Base-by-base conservation (phyloP, 2,888 invertebrate species). In the Watsonalla cultraria region DNA sequence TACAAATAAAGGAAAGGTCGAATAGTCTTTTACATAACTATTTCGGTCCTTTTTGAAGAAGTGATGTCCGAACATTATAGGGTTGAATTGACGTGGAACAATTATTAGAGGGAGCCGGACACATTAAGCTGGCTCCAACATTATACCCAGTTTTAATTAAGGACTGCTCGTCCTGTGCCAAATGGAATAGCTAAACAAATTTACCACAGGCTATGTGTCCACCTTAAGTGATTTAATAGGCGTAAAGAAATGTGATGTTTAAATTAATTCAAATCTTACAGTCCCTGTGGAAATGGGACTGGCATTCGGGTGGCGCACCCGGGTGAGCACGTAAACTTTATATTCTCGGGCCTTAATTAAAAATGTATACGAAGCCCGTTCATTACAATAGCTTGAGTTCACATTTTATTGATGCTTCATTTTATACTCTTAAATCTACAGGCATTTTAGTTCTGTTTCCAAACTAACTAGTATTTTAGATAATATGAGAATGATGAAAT, bases 191-290 rank as follows among this genome's bases (percentile, higher is more conserved):
- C 90, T 86, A 86, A 90, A 89, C 90, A 90, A 90, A 90, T 90
- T 89, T 84, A 84, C 89, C 86, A 83, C 88, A 82, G 78, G 80
- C 86, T 79, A 85, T 85, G 85, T 89, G 90, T 90, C 90, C 90
- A 90, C 90, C 90, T 89, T 86, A 89, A 90, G 90, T 90, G 90
- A 90, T 90, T 90, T 90, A 90, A 90, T 88, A 86, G 88, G 84
- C 86, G 87, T 82, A 82, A 89, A 88, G 90, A 86, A 89, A 89
- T 89, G 84, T 83, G 76, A 79, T 80, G 80, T 80, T 84, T 83
- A 78, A 80, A 81, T 82, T 80, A 75, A 72, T 78, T 73, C 72
- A 77, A 84, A 82, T 82, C 82, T 82, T 80, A 80, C 68, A 69
- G 73, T 64, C 65, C 63, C 63, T 55, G 59, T 56, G 59, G 60